These are phyloP conservation scores for Porphyrio hochstetteri DNA, from an alignment of 2,113 vertebrate genomes.

Conservation along the genomic window DNA sequence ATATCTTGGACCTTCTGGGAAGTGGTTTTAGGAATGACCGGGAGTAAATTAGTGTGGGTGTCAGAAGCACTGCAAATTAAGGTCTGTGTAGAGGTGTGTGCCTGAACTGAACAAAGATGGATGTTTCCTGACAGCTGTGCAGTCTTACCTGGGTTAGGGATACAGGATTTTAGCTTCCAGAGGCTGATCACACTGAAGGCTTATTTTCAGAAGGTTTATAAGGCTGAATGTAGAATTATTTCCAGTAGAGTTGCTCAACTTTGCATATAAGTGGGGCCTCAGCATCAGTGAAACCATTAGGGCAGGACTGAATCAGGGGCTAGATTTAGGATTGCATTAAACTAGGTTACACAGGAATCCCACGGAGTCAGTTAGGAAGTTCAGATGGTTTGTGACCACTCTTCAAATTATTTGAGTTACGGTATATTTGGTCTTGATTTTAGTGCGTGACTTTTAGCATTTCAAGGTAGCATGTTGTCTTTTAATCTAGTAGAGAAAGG, in stretches of 20 bases:
- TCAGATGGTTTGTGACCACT: background rate
- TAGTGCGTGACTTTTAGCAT: background rate
- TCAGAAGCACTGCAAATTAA: background rate
- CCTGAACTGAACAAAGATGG: background rate
- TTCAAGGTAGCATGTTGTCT: background rate
- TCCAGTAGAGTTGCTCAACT: background rate
- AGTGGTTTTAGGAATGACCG: background rate
- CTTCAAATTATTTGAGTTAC: background rate
- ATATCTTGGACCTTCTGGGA: background rate
- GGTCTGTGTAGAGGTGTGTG: background rate
- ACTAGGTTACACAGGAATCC: background rate
- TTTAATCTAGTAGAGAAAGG: background rate
- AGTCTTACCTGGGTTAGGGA: background rate
- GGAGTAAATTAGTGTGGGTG: background rate
- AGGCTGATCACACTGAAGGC: background rate
- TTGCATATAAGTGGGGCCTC: background rate
- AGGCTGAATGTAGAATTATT: background rate
- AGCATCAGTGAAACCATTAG: background rate
- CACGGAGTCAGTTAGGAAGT: background rate
- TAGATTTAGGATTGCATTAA: background rate
- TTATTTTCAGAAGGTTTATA: background rate
- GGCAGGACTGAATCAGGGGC: too few relatives aligned
- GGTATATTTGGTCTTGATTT: background rate
- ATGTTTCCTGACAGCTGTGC: background rate
- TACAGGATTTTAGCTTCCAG: background rate